A percentile compares a stretch with the other conserved stretches of the same genome.
Evolutionary conservation across 2,797 vertebrate genomes (phyloP).

Genomic region (Hirundo rustica): DNA sequence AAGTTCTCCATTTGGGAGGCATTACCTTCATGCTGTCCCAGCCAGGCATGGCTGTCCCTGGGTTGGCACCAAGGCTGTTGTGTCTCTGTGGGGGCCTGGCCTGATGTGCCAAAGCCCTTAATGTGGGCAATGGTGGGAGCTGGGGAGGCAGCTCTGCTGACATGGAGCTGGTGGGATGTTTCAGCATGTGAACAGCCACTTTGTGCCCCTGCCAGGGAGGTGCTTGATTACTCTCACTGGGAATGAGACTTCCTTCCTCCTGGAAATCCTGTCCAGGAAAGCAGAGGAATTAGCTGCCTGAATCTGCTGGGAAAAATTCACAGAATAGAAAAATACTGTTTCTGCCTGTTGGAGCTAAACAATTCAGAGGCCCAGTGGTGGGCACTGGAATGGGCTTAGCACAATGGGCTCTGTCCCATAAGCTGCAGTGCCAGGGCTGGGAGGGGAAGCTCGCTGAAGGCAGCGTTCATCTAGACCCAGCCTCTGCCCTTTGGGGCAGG

Average conservation of each 20-base stretch:
- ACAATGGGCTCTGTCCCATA: neutral
- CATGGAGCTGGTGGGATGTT: accelerated
- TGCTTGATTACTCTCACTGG: neutral
- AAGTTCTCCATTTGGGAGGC: neutral
- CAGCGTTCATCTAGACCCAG: neutral
- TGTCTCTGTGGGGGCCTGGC: accelerated
- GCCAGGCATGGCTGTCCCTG: accelerated
- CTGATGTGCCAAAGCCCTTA: neutral
- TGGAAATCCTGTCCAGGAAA: conserved; percentile 15
- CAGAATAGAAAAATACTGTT: neutral
- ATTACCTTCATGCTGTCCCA: neutral
- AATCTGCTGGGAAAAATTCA: neutral
- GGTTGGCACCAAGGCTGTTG: neutral
- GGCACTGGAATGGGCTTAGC: neutral
- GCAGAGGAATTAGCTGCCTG: neutral
- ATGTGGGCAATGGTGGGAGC: accelerated
- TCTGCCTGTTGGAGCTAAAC: neutral
- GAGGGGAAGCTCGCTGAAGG: neutral
- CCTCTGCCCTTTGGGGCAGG: neutral
- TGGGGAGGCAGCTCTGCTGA: neutral
- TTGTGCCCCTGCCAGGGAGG: accelerated
- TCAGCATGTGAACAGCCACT: accelerated
- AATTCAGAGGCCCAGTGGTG: neutral
- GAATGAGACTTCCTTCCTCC: conserved; percentile 30
- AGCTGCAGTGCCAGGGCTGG: neutral